phyloP scores from a whole-genome alignment of 2,113 vertebrate species.

The Antechinus flavipes region DNA sequence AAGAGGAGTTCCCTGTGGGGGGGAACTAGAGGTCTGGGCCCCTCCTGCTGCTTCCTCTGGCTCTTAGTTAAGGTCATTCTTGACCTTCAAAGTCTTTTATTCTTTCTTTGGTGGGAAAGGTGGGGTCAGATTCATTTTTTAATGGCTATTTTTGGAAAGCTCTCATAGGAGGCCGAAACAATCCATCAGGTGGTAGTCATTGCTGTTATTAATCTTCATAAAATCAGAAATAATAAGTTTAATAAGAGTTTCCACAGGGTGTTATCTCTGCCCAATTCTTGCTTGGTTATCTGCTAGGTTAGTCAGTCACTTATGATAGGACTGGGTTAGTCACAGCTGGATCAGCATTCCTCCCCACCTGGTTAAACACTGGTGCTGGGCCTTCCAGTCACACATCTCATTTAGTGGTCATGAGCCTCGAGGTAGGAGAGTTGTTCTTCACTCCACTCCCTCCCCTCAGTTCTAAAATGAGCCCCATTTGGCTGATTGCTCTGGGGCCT shows the following conservation, averaged over 20 bases:
- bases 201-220: background rate
- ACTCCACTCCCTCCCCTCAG: background rate
- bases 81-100: background rate
- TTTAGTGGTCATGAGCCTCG: background rate
- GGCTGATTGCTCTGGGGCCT: background rate
- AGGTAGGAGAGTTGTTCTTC: background rate
- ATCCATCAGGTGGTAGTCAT: background rate
- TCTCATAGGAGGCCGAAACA: background rate
- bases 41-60: background rate
- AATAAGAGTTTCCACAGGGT: background rate
- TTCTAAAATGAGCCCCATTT: background rate
- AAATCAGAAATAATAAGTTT: constrained; percentile 8
- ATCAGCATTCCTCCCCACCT: background rate
- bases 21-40: background rate
- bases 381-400: background rate
- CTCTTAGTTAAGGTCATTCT: background rate
- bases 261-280: background rate
- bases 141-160: background rate
- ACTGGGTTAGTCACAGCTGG: background rate
- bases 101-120: constrained; percentile 1
- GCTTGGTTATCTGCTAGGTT: background rate
- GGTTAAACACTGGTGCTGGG: background rate
- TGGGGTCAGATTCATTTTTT: background rate
- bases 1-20: background rate
- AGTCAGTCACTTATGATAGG: background rate